Conservation (phyloP, 2,888 invertebrate genomes). For the Ophioninae sp. region DNA sequence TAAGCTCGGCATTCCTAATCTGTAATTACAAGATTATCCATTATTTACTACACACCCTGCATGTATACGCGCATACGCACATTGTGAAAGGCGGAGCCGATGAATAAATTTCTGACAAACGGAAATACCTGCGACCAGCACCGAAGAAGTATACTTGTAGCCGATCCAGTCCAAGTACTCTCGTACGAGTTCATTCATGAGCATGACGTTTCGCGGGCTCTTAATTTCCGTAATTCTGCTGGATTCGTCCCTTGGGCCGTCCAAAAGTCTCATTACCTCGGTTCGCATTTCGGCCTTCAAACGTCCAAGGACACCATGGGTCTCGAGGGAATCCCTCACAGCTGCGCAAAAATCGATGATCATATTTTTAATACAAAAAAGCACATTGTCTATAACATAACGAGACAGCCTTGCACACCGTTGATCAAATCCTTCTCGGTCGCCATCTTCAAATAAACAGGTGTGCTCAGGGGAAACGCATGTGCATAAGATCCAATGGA, state of each 20-base stretch:
- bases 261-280: conserved; percentile 77
- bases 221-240: conserved; percentile 69
- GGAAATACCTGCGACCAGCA: conserved; percentile 82
- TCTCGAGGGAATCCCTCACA: conserved; percentile 76
- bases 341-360: conserved; percentile 67
- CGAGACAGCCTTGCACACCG: conserved; percentile 48
- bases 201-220: conserved; percentile 75
- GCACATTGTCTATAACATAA: background rate
- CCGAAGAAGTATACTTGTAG: conserved; percentile 85
- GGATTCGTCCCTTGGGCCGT: conserved; percentile 69
- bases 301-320: conserved; percentile 75
- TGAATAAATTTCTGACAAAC: background rate
- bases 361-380: background rate
- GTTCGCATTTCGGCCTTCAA: conserved; percentile 78
- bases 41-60: too few relatives aligned
- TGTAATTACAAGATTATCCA: too few relatives aligned
- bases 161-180: conserved; percentile 89
- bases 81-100: too few relatives aligned
- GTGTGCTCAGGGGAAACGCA: conserved; percentile 37
- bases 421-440: conserved; percentile 67
- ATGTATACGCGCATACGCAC: too few relatives aligned
- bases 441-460: conserved; percentile 67
- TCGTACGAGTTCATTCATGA: conserved; percentile 86
- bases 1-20: too few relatives aligned
- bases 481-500: background rate